Evolutionary conservation across 1,140 invertebrate species (phyloP).

Genomic region (Drosophila busckii): DNA sequence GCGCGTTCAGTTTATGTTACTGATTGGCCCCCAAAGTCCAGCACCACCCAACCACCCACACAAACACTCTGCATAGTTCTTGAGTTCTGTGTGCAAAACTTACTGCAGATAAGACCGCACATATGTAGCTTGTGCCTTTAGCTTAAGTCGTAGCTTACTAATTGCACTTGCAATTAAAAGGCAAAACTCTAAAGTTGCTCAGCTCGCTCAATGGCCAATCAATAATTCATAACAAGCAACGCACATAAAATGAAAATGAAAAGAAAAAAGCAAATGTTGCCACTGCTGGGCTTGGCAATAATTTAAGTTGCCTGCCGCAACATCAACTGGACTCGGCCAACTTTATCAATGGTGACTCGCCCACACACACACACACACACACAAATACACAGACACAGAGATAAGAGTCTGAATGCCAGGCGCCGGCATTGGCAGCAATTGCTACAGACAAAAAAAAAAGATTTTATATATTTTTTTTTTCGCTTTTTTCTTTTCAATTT

Average conservation of each 20-base stretch:
- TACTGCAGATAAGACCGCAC: neutral
- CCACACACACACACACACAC: conserved; percentile 7
- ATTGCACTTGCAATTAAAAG: conserved; percentile 14
- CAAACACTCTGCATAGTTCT: no score
- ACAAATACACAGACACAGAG: conserved; percentile 9
- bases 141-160: conserved; percentile 1
- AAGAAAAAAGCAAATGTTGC: conserved; percentile 35
- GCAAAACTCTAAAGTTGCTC: conserved; percentile 29
- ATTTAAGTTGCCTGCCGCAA: conserved; percentile 31
- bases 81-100: neutral
- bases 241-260: conserved; percentile 72
- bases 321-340: conserved; percentile 7
- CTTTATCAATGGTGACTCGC: conserved; percentile 64
- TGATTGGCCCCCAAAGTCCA: conserved; percentile 51
- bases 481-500: conserved; percentile 8
- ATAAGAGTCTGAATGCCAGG: conserved; percentile 56
- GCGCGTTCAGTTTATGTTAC: conserved; percentile 46
- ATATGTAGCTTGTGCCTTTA: no score
- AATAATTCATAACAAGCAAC: conserved; percentile 76
- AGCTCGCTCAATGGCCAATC: conserved; percentile 39
- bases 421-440: conserved; percentile 53
- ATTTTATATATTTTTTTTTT: conserved; percentile 36
- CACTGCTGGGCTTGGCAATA: conserved; percentile 41
- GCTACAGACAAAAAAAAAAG: no score
- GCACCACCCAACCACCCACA: no score